Conservation (phyloP, 35 echinoderm and acorn worm species). For the Anneissia japonica region DNA sequence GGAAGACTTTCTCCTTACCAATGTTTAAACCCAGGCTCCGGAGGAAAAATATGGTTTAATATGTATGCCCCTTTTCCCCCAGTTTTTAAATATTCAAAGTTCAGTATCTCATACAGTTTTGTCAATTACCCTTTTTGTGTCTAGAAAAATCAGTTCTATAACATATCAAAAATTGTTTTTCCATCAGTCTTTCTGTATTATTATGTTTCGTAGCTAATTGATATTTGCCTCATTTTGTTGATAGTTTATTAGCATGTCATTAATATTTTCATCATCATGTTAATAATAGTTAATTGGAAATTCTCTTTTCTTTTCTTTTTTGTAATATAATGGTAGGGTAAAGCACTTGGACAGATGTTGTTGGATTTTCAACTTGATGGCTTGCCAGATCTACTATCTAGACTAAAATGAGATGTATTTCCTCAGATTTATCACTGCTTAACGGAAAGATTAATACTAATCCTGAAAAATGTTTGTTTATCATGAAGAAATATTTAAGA, state of each 20-base stretch:
- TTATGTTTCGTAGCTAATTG: neutral
- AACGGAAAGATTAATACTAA: too few relatives aligned
- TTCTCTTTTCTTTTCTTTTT: neutral
- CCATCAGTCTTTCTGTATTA: neutral
- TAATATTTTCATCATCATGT: neutral
- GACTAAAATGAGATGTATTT: neutral
- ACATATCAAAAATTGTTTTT: neutral
- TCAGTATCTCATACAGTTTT: too few relatives aligned
- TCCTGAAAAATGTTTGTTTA: too few relatives aligned
- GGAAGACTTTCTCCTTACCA: too few relatives aligned
- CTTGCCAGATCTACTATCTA: slow-evolving; percentile 64
- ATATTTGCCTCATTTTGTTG: neutral
- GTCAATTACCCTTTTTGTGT: too few relatives aligned
- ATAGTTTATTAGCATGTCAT: neutral
- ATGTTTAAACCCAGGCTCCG: too few relatives aligned
- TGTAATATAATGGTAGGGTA: slow-evolving; percentile 45
- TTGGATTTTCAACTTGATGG: slow-evolving; percentile 74
- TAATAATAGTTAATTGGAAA: neutral
- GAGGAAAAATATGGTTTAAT: too few relatives aligned
- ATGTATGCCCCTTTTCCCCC: too few relatives aligned
- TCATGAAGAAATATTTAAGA: too few relatives aligned
- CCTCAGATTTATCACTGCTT: too few relatives aligned
- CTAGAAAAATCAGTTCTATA: too few relatives aligned
- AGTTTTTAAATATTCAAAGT: too few relatives aligned
- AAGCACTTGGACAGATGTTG: slow-evolving; percentile 88